Evolutionary conservation across 2,113 vertebrate species (phyloP).

Genomic region (Cacatua alba): DNA sequence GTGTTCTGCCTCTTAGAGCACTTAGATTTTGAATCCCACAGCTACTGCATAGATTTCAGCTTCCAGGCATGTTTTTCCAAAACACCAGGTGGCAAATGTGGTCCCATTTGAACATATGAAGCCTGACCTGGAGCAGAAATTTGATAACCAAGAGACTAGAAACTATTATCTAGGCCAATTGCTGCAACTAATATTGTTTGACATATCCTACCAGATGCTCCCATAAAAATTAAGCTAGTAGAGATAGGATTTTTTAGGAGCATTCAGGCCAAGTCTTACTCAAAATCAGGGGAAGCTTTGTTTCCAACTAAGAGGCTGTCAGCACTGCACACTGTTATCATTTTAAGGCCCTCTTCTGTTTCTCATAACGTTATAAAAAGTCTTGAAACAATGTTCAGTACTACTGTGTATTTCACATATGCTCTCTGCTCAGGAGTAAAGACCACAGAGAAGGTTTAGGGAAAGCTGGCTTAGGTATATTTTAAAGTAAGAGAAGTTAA

Average conservation of each 20-base stretch:
- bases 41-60: not conserved
- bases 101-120: not conserved
- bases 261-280: not conserved
- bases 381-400: not conserved
- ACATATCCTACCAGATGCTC: not conserved
- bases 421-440: not conserved
- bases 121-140: not conserved
- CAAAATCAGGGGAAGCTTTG: not conserved
- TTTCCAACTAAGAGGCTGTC: not conserved
- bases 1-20: not conserved
- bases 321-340: not conserved
- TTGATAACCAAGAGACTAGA: not conserved
- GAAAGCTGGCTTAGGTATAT: not conserved
- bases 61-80: not conserved
- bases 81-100: not conserved
- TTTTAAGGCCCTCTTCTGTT: not conserved
- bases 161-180: not conserved
- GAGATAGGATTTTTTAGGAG: not conserved
- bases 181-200: not conserved
- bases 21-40: not conserved
- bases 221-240: not conserved
- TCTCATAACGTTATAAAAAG: not conserved
- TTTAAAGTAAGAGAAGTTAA: not conserved
- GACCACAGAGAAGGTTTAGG: not conserved
- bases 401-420: not conserved